phyloP scores from a whole-genome alignment of 2,797 vertebrate genomes.

The Anas bernieri region DNA sequence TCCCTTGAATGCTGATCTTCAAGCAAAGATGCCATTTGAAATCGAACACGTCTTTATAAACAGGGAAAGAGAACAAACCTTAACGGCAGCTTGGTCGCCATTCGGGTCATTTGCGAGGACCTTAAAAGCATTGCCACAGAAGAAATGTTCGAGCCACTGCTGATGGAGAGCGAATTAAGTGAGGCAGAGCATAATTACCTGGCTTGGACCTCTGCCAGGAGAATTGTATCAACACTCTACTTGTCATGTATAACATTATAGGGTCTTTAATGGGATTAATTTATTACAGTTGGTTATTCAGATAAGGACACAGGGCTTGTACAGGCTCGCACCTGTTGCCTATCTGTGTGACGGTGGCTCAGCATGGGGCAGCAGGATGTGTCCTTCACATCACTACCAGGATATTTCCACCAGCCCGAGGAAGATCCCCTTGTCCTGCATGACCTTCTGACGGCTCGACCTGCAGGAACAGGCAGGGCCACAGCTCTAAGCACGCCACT shows the following conservation, averaged over 20 bases:
- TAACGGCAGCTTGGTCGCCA: not conserved
- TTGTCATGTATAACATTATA: not conserved
- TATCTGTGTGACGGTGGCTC: not conserved
- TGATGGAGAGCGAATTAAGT: fast-evolving
- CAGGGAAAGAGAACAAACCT: not conserved
- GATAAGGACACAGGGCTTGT: not conserved
- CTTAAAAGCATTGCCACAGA: not conserved
- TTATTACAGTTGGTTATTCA: not conserved
- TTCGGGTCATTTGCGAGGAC: not conserved
- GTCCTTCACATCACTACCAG: not conserved
- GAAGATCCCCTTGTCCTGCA: not conserved
- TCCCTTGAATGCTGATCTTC: not conserved
- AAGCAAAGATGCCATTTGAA: not conserved
- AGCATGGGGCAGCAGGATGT: fast-evolving
- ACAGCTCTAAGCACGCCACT: not conserved
- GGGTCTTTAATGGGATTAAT: not conserved
- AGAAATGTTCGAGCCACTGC: fast-evolving
- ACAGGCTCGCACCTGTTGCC: not conserved
- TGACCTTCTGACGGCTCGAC: too few species aligned
- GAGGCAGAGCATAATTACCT: not conserved
- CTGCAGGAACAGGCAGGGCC: not conserved
- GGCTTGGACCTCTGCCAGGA: not conserved
- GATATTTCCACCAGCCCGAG: not conserved
- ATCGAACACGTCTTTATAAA: not conserved
- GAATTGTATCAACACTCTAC: not conserved